phyloP scores from a whole-genome alignment of 2,113 vertebrate species.

The Tonatia bakeri region DNA sequence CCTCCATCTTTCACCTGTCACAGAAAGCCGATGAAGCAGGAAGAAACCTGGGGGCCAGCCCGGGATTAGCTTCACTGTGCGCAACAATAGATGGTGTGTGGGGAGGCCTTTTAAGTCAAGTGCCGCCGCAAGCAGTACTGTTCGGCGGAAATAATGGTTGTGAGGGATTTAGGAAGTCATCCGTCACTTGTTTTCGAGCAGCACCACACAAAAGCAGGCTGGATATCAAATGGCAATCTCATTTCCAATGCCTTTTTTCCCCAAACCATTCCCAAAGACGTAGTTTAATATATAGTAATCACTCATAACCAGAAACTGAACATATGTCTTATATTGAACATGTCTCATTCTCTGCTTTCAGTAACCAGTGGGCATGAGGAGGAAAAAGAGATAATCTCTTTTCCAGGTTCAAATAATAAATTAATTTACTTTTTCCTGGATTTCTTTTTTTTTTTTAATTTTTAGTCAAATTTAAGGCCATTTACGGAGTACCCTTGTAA shows the following conservation, averaged over 20 bases:
- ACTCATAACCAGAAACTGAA: not conserved
- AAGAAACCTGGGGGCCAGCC: constrained; percentile 15
- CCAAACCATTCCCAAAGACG: not conserved
- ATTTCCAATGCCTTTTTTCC: not conserved
- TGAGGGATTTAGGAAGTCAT: constrained; percentile 41
- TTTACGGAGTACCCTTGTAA: not conserved
- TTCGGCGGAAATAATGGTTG: not conserved
- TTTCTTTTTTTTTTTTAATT: constrained; percentile 3
- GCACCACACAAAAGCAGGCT: not conserved
- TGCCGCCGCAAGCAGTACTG: constrained; percentile 13
- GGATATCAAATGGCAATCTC: not conserved
- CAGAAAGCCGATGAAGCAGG: constrained; percentile 7
- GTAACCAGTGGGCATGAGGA: not conserved
- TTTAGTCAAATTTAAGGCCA: not conserved
- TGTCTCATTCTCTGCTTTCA: not conserved
- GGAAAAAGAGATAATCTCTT: not conserved
- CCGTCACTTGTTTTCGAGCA: constrained; percentile 33
- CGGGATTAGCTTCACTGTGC: constrained; percentile 3
- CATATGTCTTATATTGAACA: not conserved
- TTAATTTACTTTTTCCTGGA: not conserved
- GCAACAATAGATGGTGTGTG: not conserved
- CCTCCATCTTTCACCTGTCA: constrained; percentile 45
- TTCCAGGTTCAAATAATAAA: not conserved
- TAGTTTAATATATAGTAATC: not conserved
- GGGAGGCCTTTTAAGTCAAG: constrained; percentile 51